Base-by-base conservation (phyloP, 2,888 invertebrate species). In the Saturnia pavonia region DNA sequence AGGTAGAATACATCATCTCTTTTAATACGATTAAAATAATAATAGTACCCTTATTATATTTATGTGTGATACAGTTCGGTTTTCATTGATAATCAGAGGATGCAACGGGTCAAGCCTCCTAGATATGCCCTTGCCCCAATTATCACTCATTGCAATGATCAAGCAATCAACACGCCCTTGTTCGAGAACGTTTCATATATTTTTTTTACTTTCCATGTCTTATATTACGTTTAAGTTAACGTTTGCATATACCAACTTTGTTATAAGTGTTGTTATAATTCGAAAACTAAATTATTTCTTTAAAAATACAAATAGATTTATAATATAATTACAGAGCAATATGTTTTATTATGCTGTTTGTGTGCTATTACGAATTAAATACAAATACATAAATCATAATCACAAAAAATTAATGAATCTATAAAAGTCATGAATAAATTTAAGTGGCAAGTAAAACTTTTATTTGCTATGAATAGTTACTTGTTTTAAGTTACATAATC, bases 101-200 rank as follows among this genome's bases (percentile, higher is more conserved):
- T 27, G 57, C 57, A 60, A 60, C 57, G 19, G 57, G 57, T 60
- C 57, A 60, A 14, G 57, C 57, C 19, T 19, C 40, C 19, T 65
- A 65, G 65, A 65, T 65, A 65, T 65, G 40, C 34, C 34, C 65
- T 65, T 65, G 65, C 40, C 65, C 65, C 16, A 63, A 65, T 65
- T 65, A 19, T 40, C 65, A 40, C 22, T 22, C 12, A n/a, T 25
- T 27, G 57, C 57, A 60, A 12, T 60, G 57, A 60, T 60, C 57
- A 27, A 60, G 14, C 57, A 25, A 60, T 60, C 25, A 27, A 60
- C 11, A 60, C 57, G 27, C 9, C 27, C 57, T 60, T 14, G 57
- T 60, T 60, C 57, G 12, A 14, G 12, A 60, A 60, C 27, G 14
- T 60, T 60, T 11, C 57, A 25, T 60, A 27, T 60, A 1, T 27